Conservation (phyloP, 2,888 invertebrate species). For the Xestia xanthographa region DNA sequence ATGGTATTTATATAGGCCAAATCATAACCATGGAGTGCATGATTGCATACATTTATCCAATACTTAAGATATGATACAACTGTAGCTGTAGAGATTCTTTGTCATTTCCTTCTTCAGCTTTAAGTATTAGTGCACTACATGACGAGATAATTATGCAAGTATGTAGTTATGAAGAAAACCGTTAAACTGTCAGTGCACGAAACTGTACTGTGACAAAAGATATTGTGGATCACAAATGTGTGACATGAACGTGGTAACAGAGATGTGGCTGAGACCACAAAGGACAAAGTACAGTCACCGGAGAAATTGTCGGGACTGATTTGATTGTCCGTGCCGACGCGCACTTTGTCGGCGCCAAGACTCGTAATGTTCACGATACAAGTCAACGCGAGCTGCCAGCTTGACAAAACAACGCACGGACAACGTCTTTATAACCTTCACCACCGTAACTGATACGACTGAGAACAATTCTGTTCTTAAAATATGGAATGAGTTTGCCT, state of each 20-base stretch:
- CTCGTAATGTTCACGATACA: conserved; percentile 55
- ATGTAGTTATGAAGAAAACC: conserved; percentile 43
- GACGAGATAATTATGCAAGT: conserved; percentile 54
- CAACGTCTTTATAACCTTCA: conserved; percentile 76
- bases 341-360: conserved; percentile 81
- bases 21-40: conserved; percentile 58
- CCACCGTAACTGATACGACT: conserved; percentile 74
- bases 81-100: conserved; percentile 25
- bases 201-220: conserved; percentile 62
- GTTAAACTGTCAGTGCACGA: conserved; percentile 57
- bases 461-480: conserved; percentile 54
- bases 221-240: conserved; percentile 71
- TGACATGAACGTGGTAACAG: conserved; percentile 56
- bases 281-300: conserved; percentile 72
- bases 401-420: conserved; percentile 65
- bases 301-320: conserved; percentile 84
- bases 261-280: conserved; percentile 59
- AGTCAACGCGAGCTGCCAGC: conserved; percentile 57
- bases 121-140: conserved; percentile 25
- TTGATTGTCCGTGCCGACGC: conserved; percentile 83
- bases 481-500: conserved; percentile 26
- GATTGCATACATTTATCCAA: conserved; percentile 50
- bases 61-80: conserved; percentile 26
- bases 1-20: conserved; percentile 64
- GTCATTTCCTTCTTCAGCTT: conserved; percentile 26